A percentile compares a stretch with the other conserved stretches of the same genome.
Conservation (phyloP, 2,888 invertebrate species). For the Plutella xylostella region DNA sequence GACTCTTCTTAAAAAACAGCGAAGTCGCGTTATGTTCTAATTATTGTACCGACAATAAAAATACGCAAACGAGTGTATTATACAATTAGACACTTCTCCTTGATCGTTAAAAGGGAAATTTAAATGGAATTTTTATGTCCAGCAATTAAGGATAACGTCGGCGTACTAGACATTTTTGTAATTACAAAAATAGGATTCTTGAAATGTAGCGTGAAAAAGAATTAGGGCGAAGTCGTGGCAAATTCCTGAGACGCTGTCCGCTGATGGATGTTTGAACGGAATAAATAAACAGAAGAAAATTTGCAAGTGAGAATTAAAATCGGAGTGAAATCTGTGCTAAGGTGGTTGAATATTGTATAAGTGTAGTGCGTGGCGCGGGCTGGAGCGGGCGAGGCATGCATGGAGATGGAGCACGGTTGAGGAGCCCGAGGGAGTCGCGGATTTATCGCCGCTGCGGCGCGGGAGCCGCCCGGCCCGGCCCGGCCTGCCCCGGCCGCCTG, state of each 20-base stretch:
- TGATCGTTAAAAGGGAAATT: constrained; percentile 71
- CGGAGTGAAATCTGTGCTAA: not conserved
- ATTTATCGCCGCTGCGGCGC: constrained; percentile 58
- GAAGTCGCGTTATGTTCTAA: constrained; percentile 65
- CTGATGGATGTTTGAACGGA: constrained; percentile 52
- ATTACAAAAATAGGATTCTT: constrained; percentile 71
- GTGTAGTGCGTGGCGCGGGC: constrained; percentile 3
- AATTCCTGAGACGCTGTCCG: constrained; percentile 44
- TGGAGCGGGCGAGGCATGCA: constrained; percentile 21
- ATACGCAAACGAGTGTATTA: constrained; percentile 71
- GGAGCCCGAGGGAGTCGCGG: constrained; percentile 60
- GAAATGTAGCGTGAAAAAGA: constrained; percentile 71
- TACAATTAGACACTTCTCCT: constrained; percentile 69
- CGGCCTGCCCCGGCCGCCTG: constrained; percentile 28
- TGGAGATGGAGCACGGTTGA: constrained; percentile 55
- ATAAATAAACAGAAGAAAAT: constrained; percentile 35
- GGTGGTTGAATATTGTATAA: not conserved
- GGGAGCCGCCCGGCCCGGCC: constrained; percentile 26
- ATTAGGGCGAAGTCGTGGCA: constrained; percentile 59
- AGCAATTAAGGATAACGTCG: constrained; percentile 70
- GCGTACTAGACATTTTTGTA: constrained; percentile 69
- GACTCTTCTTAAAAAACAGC: constrained; percentile 48
- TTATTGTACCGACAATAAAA: constrained; percentile 68
- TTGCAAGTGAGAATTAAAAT: not conserved
- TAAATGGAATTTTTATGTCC: constrained; percentile 72